Conservation (phyloP, 2,797 vertebrate genomes). For the Scyliorhinus canicula region DNA sequence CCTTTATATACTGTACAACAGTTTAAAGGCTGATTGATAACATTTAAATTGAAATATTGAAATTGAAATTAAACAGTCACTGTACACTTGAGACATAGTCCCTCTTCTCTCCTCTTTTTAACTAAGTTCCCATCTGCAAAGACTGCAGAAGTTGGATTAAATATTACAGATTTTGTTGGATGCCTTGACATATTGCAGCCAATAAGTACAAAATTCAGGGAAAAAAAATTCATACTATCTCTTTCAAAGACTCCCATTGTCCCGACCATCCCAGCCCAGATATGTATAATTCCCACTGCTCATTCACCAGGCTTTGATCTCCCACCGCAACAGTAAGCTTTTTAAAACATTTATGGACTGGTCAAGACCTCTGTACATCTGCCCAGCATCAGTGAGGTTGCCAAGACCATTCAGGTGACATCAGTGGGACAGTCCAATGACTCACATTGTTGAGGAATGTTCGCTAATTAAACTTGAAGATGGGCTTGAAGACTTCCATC, state of each 20-base stretch:
- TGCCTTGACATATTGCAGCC: neutral
- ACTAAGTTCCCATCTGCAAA: neutral
- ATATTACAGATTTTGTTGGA: neutral
- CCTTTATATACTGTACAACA: slow-evolving; percentile 13
- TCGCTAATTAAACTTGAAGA: too few relatives aligned
- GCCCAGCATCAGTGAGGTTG: too few relatives aligned
- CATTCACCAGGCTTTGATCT: too few relatives aligned
- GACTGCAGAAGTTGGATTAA: neutral
- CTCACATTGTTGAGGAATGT: too few relatives aligned
- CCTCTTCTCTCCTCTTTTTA: neutral
- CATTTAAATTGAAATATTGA: slow-evolving; percentile 23
- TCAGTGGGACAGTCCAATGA: too few relatives aligned
- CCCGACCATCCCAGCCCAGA: neutral
- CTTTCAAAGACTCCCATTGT: neutral
- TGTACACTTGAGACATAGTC: neutral
- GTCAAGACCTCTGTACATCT: too few relatives aligned
- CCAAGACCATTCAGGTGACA: too few relatives aligned
- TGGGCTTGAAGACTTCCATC: too few relatives aligned
- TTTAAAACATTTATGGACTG: too few relatives aligned
- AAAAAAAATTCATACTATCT: neutral
- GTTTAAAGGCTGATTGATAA: neutral
- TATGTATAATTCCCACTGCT: neutral
- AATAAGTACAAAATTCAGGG: too few relatives aligned
- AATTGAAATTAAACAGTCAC: neutral
- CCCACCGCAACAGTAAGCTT: too few relatives aligned